These are phyloP conservation scores for Ommatoiulus sabulosus DNA, from an alignment of 2,888 invertebrate genomes.

Conservation along the genomic window DNA sequence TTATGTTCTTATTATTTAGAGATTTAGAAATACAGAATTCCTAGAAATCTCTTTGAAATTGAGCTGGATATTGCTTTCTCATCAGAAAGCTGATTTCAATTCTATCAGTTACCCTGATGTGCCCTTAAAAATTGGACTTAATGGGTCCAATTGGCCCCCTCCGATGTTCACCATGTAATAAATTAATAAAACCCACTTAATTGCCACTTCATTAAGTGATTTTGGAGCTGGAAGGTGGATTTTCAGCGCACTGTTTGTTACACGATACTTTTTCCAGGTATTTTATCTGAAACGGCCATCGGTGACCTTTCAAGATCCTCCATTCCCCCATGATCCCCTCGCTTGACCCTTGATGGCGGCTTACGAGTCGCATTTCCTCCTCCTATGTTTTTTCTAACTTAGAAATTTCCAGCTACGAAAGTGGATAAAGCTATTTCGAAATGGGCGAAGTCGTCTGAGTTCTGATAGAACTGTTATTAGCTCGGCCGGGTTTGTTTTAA, in stretches of 20 bases:
- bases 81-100: background rate
- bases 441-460: conserved; percentile 10
- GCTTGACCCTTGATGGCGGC: conserved; percentile 22
- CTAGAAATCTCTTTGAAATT: background rate
- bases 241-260: background rate
- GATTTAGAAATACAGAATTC: background rate
- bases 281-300: conserved; percentile 45
- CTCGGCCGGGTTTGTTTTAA: conserved; percentile 5
- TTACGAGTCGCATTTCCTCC: background rate
- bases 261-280: background rate
- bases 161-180: background rate
- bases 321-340: conserved; percentile 7
- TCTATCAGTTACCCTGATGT: background rate
- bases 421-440: conserved; percentile 35
- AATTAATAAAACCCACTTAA: background rate
- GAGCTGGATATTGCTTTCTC: background rate
- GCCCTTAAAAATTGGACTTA: background rate
- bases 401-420: background rate
- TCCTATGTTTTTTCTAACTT: background rate
- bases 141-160: background rate
- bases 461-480: conserved; percentile 46
- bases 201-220: background rate
- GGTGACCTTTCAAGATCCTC: background rate
- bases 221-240: background rate
- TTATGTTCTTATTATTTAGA: too few relatives aligned